Evolutionary conservation across 2,113 vertebrate genomes (phyloP).

Genomic region (Empidonax alnorum): DNA sequence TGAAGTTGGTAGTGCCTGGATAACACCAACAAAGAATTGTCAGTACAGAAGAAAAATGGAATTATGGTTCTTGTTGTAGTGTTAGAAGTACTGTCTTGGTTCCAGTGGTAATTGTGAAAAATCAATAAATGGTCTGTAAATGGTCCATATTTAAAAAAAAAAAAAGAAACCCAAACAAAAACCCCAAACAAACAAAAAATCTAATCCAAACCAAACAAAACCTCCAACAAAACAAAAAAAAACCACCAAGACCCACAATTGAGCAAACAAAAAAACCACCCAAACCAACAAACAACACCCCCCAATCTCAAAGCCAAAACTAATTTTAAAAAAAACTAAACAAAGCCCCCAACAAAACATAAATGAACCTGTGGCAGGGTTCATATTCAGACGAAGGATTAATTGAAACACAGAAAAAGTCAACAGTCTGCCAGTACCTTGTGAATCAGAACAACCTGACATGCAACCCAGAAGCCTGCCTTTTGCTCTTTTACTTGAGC

Average conservation of each 20-base stretch:
- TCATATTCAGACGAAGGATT: background rate
- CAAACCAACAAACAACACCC: no score
- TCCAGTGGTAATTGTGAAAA: background rate
- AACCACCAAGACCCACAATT: no score
- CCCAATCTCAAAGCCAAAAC: background rate
- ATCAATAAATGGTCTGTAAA: background rate
- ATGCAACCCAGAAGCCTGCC: background rate
- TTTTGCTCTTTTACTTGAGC: background rate
- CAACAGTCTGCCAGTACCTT: background rate
- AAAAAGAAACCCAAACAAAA: background rate
- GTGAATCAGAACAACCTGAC: background rate
- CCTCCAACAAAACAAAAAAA: background rate
- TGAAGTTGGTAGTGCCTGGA: background rate
- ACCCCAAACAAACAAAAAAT: background rate
- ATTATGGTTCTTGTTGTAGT: background rate
- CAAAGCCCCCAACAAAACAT: background rate
- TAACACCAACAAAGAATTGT: background rate
- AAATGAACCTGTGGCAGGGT: background rate
- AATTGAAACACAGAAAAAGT: background rate
- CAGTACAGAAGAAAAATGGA: background rate
- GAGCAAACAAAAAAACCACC: no score
- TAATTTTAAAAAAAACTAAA: no score
- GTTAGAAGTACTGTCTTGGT: background rate
- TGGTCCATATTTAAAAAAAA: background rate
- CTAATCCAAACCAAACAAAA: background rate